Evolutionary conservation across 2,888 invertebrate species (phyloP).

Genomic region (Melanotus villosus): DNA sequence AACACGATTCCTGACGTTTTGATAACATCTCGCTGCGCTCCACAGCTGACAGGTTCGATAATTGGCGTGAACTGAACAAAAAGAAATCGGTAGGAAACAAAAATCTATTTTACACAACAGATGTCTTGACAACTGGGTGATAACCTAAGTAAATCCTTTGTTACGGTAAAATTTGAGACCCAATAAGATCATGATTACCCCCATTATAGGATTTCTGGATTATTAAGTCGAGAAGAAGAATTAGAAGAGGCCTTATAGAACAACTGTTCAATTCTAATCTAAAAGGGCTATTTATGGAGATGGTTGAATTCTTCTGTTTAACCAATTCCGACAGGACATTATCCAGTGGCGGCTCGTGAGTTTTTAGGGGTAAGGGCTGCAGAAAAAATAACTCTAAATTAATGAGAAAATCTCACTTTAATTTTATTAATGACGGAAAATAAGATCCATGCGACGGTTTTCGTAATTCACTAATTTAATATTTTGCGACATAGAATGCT

Average conservation of each 20-base stretch:
- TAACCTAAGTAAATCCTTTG: slow-evolving; percentile 43
- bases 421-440: no score
- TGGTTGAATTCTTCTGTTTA: no score
- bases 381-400: no score
- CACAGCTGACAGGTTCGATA: slow-evolving; percentile 62
- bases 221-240: slow-evolving; percentile 30
- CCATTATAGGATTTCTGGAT: slow-evolving; percentile 33
- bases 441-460: not conserved
- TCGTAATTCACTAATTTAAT: no score
- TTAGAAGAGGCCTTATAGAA: not conserved
- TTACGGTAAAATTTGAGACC: slow-evolving; percentile 27
- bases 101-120: slow-evolving; percentile 48
- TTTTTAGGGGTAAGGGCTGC: no score
- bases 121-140: slow-evolving; percentile 48
- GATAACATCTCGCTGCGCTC: slow-evolving; percentile 54
- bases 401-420: no score
- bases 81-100: slow-evolving; percentile 55
- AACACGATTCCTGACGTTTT: slow-evolving; percentile 46
- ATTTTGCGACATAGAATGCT: no score
- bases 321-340: no score
- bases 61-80: slow-evolving; percentile 61
- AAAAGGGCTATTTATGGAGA: not conserved
- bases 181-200: slow-evolving; percentile 30
- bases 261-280: not conserved
- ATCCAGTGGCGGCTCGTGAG: no score